Percentiles rank a stretch among this genome's conserved stretches.
Conservation (phyloP, 2,797 vertebrate genomes). For the Hypotaenidia philippensis region DNA sequence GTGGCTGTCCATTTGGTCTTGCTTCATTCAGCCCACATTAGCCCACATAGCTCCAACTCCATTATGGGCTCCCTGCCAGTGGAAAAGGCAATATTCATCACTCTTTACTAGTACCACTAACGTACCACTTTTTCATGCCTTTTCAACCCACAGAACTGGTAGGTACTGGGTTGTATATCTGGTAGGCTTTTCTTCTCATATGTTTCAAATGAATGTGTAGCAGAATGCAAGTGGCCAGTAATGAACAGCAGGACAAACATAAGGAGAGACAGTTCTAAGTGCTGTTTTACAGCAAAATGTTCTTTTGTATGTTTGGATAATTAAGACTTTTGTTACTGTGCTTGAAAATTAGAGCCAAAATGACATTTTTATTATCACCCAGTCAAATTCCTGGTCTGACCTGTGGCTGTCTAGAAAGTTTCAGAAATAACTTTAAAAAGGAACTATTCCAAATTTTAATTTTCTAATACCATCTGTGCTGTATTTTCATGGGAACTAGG, state of each 20-base stretch:
- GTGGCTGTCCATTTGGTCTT: fast-evolving
- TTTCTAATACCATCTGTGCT: not conserved
- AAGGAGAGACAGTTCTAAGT: not conserved
- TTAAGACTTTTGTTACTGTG: not conserved
- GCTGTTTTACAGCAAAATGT: not conserved
- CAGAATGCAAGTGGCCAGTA: not conserved
- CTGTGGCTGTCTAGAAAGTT: not conserved
- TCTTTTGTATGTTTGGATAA: not conserved
- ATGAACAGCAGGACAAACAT: not conserved
- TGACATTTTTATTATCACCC: not conserved
- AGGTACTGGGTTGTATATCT: not conserved
- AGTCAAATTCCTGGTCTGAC: not conserved
- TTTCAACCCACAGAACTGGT: not conserved
- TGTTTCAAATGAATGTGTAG: not conserved
- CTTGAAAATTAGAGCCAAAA: conserved; percentile 8
- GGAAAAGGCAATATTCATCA: not conserved
- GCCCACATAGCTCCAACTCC: not conserved
- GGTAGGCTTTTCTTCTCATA: not conserved
- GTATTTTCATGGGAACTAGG: not conserved
- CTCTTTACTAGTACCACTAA: not conserved
- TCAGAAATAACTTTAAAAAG: not conserved
- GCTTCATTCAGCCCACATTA: not conserved
- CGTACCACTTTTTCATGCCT: not conserved
- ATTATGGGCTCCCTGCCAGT: not conserved
- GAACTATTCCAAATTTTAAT: not conserved